phyloP scores from a whole-genome alignment of 2,888 invertebrate species.

The Toxonevra muliebris region DNA sequence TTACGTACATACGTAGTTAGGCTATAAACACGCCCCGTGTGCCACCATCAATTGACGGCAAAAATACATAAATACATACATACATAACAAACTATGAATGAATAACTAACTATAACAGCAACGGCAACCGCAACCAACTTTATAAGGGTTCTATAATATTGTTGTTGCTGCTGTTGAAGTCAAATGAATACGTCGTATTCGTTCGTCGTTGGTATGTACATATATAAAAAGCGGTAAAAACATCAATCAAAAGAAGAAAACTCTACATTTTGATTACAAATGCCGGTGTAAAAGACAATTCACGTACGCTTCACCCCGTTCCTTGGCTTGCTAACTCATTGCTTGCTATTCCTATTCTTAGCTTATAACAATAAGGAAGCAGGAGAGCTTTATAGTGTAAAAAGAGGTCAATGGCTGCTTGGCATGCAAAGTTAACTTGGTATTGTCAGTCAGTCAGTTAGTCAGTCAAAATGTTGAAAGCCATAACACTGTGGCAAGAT shows the following conservation, averaged over 20 bases:
- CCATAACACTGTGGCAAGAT: too few species aligned
- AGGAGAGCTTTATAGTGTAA: neutral
- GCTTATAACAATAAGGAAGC: neutral
- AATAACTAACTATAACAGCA: neutral
- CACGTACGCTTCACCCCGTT: neutral
- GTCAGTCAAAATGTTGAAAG: too few species aligned
- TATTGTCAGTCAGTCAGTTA: too few species aligned
- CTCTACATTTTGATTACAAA: slow-evolving; percentile 51
- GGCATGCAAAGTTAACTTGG: slow-evolving; percentile 51
- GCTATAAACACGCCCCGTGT: neutral
- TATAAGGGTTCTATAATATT: too few species aligned
- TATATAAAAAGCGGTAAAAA: slow-evolving; percentile 28
- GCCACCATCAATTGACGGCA: too few species aligned
- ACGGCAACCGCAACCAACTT: neutral
- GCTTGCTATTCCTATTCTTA: neutral
- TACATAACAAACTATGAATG: neutral
- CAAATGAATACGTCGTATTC: too few species aligned
- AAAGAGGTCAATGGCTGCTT: slow-evolving; percentile 60
- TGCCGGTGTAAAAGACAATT: slow-evolving; percentile 36
- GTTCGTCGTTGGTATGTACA: too few species aligned
- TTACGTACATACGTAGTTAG: too few species aligned
- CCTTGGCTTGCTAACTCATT: too few species aligned
- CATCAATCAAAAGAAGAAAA: slow-evolving; percentile 52
- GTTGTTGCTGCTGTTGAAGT: too few species aligned
- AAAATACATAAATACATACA: too few species aligned